Base-by-base conservation (phyloP, 2,113 vertebrate genomes). In the Lethenteron camtschaticum region DNA sequence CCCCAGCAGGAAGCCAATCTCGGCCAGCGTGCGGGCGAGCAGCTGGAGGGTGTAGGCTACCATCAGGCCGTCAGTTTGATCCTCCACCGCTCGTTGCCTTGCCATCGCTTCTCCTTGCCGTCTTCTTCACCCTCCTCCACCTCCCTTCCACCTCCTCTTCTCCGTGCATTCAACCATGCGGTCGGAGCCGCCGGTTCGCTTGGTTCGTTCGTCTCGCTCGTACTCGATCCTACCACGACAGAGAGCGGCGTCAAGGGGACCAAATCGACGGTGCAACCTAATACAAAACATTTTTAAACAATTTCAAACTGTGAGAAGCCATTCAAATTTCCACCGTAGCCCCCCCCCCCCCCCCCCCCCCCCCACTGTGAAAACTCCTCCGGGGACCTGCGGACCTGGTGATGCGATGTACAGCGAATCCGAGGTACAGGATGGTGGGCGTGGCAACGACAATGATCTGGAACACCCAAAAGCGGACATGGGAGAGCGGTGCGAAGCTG, bases 1-100 rank as follows among this genome's bases (percentile, higher is more conserved):
- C 73, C 91, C 94, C 56, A 84, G 81, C 59, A 96, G 80, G 73
- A 97, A 97, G 71, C 83, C 86, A 1, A 96, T 82, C 76, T 97
- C 94, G 24, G 96, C 90, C 70, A 76, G 72, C 0, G 80, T 77
- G 68, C 87, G 85, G 74, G 82, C 82, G 70, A 89, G 71, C 75
- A 90, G 77, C 75, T 89, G 85, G 68, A 85, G 77, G 41, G 84
- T 81, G 0, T 90, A 90, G 4, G 87, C 81, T 1, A 82, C 85
- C 86, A 90, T 89, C 16, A 18, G 16, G 16, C 16, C 16, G 16
- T 18, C 16, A 18, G 16, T 18, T 18, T 18, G 16, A 90, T 79
- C 68, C 87, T 87, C 0, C 89, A 85, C 1, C 83, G 79, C 73
- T 81, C 79, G 75, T 89, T 90, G 10, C 85, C 79, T 24, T 85